These are phyloP conservation scores for Ariolimax columbianus DNA, from an alignment of 2,888 invertebrate species.

Conservation along the genomic window DNA sequence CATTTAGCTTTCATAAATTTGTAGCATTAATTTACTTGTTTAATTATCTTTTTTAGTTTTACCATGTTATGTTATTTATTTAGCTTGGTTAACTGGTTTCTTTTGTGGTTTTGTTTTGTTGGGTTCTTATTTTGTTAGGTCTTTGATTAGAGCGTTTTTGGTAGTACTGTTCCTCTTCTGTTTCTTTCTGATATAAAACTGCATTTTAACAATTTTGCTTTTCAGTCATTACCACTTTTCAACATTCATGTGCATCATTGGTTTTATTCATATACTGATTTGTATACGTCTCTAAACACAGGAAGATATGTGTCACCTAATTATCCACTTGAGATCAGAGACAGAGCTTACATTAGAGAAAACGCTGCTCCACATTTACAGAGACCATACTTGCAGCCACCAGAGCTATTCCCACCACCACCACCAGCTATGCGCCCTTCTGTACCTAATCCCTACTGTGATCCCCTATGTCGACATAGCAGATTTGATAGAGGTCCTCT, in stretches of 20 bases:
- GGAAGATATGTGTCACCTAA: background rate
- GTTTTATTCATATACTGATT: background rate
- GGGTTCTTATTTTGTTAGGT: too few relatives aligned
- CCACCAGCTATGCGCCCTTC: background rate
- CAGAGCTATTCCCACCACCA: background rate
- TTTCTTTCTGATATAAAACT: too few relatives aligned
- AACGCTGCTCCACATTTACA: background rate
- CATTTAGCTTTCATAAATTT: too few relatives aligned
- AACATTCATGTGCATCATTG: background rate
- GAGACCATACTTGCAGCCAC: background rate
- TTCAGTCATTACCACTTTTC: background rate
- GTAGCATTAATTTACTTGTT: too few relatives aligned
- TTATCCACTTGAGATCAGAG: background rate
- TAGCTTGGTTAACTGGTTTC: too few relatives aligned
- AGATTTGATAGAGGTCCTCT: background rate
- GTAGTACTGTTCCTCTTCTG: too few relatives aligned
- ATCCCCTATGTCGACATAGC: background rate
- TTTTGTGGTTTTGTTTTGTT: too few relatives aligned
- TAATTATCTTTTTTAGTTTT: too few relatives aligned
- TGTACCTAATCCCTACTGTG: background rate
- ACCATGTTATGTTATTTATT: too few relatives aligned
- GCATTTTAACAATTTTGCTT: background rate
- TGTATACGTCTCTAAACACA: background rate
- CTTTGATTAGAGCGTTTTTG: too few relatives aligned
- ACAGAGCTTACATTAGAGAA: background rate